phyloP scores from a whole-genome alignment of 2,797 vertebrate species.

The Lacerta bilineata region DNA sequence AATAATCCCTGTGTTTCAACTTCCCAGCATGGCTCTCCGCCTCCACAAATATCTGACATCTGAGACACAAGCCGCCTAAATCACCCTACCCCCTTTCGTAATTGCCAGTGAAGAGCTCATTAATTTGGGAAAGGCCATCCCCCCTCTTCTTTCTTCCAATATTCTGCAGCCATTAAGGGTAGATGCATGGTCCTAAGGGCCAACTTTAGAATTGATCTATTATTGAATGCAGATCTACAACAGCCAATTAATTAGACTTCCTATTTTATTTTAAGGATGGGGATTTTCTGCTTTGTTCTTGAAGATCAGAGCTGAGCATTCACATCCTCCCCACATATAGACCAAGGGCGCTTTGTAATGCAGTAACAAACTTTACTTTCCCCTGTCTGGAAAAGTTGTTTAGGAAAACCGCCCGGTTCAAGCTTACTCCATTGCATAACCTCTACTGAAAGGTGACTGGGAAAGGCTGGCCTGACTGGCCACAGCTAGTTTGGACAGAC shows the following conservation, averaged over 20 bases:
- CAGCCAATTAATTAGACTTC: neutral
- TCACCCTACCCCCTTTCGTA: neutral
- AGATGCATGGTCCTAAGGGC: neutral
- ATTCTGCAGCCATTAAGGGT: constrained; percentile 3
- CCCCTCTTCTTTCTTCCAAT: neutral
- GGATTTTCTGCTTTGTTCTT: neutral
- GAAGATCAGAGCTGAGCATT: neutral
- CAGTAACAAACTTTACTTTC: neutral
- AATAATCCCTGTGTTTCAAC: neutral
- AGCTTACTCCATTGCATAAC: neutral
- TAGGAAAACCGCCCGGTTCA: neutral
- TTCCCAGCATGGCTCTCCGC: neutral
- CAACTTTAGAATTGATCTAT: constrained; percentile 9
- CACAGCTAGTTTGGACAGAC: neutral
- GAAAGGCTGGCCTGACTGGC: too few species aligned
- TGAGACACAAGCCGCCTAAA: neutral
- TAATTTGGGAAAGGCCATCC: neutral
- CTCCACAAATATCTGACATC: neutral
- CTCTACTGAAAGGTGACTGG: neutral
- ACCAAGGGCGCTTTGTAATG: neutral
- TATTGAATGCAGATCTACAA: neutral
- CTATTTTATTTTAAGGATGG: too few species aligned
- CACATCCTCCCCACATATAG: neutral
- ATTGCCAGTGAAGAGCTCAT: constrained; percentile 31
- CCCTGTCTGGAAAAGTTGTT: neutral